A percentile compares a stretch with the other conserved stretches of the same genome.
Conservation (phyloP, 2,888 invertebrate genomes). For the Hyles lineata region DNA sequence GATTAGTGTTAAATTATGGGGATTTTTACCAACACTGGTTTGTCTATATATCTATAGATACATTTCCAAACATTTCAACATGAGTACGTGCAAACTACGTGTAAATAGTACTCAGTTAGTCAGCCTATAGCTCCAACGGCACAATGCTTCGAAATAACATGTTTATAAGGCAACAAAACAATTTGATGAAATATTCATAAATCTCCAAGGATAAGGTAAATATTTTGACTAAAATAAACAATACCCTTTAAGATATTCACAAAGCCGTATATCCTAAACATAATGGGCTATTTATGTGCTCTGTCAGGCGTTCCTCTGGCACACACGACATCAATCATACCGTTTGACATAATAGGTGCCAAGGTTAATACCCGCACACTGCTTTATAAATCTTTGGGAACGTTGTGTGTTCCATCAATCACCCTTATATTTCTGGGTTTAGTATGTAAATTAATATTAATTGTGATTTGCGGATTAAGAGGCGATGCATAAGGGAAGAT, state of each 20-base stretch:
- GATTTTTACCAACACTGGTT: too few species aligned
- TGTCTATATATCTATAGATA: too few species aligned
- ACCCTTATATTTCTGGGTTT: constrained; percentile 30
- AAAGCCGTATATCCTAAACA: constrained; percentile 23
- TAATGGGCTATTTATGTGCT: constrained; percentile 32
- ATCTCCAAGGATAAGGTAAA: neutral
- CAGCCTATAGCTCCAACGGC: too few species aligned
- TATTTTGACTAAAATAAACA: constrained; percentile 17
- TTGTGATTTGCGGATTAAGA: constrained; percentile 1
- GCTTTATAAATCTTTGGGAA: constrained; percentile 39
- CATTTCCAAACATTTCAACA: too few species aligned
- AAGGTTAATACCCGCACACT: constrained; percentile 58
- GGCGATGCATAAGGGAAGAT: too few species aligned
- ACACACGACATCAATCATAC: constrained; percentile 56
- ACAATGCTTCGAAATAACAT: too few species aligned
- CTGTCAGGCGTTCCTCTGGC: constrained; percentile 29
- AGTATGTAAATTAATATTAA: constrained; percentile 14
- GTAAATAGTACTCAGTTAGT: too few species aligned
- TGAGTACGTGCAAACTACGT: too few species aligned
- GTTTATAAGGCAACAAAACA: too few species aligned
- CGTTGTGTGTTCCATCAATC: constrained; percentile 44
- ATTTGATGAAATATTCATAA: neutral
- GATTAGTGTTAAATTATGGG: too few species aligned
- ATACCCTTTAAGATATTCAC: constrained; percentile 16
- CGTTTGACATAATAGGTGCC: constrained; percentile 61